These are phyloP conservation scores for Patella ulyssiponensis DNA, from an alignment of 2,888 invertebrate genomes.

Conservation along the genomic window DNA sequence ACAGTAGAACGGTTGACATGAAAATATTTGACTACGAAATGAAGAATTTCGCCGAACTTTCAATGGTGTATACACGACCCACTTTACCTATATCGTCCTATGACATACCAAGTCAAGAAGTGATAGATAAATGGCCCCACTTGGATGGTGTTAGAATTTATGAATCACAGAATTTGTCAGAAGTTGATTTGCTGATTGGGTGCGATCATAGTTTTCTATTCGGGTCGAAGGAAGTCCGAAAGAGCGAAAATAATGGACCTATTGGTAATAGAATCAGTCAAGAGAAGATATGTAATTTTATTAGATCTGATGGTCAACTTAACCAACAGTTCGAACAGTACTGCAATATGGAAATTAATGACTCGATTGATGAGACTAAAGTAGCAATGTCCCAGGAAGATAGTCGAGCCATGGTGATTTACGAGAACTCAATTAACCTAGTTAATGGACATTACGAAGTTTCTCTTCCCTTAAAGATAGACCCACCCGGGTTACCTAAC, in stretches of 20 bases:
- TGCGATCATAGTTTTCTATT: neutral
- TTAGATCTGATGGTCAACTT: neutral
- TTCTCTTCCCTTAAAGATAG: neutral
- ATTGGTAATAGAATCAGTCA: neutral
- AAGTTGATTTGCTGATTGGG: neutral
- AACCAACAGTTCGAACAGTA: neutral
- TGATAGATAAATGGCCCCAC: conserved; percentile 1
- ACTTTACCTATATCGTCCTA: neutral
- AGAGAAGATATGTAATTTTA: neutral
- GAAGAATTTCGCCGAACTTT: neutral
- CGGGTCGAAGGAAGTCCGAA: neutral
- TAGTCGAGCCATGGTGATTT: neutral
- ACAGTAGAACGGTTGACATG: neutral
- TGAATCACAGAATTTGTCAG: neutral
- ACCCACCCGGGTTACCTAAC: neutral
- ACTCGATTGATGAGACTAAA: conserved; percentile 1
- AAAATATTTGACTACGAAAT: neutral
- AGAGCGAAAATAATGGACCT: neutral
- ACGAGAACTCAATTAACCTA: neutral
- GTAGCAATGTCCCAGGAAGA: neutral
- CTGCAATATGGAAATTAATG: conserved; percentile 5
- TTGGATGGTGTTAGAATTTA: neutral
- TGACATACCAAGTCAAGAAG: neutral
- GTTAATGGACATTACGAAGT: neutral
- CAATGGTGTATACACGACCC: neutral